A percentile compares a stretch with the other conserved stretches of the same genome.
Conservation (phyloP, 2,888 invertebrate genomes). For the Hirtodrosophila cameraria region DNA sequence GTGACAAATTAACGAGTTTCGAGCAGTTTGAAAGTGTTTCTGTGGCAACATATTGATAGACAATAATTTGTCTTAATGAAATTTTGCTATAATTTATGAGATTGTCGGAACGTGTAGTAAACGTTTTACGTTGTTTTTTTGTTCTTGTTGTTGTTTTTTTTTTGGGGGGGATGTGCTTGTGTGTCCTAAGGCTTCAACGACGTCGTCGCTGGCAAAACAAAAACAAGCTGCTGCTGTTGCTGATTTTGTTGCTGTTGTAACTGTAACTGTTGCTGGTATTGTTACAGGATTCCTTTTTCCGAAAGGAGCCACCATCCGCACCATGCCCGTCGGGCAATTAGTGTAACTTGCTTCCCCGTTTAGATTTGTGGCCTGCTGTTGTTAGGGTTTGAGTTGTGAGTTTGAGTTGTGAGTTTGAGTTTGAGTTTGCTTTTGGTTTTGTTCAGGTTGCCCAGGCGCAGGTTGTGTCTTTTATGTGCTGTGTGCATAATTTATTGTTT, state of each 20-base stretch:
- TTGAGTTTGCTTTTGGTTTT: too few species aligned
- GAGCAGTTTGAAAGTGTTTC: conserved; percentile 19
- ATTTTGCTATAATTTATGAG: conserved; percentile 83
- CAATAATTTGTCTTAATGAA: conserved; percentile 85
- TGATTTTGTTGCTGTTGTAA: conserved; percentile 20
- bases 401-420: too few species aligned
- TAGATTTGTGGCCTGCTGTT: conserved; percentile 59
- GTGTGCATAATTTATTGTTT: conserved; percentile 76
- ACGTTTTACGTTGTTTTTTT: conserved; percentile 21
- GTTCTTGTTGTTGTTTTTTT: too few species aligned
- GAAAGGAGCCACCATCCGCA: conserved; percentile 37
- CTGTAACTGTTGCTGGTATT: background rate
- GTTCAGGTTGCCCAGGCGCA: conserved; percentile 51
- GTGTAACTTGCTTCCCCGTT: conserved; percentile 46
- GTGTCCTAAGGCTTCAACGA: conserved; percentile 49
- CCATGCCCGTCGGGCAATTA: conserved; percentile 67
- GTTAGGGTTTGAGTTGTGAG: conserved; percentile 15
- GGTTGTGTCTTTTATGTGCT: conserved; percentile 72
- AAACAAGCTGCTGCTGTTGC: conserved; percentile 58
- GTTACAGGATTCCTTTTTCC: conserved; percentile 38
- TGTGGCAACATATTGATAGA: conserved; percentile 84
- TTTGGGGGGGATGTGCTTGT: conserved; percentile 35
- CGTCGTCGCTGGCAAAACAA: conserved; percentile 59
- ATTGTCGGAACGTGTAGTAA: conserved; percentile 79
- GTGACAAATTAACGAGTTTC: background rate